A percentile compares a stretch with the other conserved stretches of the same genome.
phyloP scores from a whole-genome alignment of 1,140 invertebrate genomes.

The Phocides pigmalion region DNA sequence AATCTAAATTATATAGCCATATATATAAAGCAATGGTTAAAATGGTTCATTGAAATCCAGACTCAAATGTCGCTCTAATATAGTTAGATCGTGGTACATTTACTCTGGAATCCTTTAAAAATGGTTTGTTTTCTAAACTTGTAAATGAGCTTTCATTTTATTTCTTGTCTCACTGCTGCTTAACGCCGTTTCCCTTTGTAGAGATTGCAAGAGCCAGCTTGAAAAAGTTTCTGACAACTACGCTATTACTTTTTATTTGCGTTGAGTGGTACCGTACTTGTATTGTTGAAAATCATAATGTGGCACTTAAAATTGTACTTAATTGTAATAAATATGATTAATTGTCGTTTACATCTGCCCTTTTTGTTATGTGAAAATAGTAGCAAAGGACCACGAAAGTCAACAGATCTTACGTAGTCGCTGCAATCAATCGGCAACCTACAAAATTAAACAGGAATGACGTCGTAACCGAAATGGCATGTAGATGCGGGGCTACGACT shows the following conservation, averaged over 20 bases:
- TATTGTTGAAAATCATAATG: background rate
- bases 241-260: conserved; percentile 38
- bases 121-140: conserved; percentile 4
- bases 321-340: too few species aligned
- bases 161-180: conserved; percentile 19
- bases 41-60: too few species aligned
- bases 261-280: conserved; percentile 22
- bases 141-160: conserved; percentile 22
- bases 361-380: too few species aligned
- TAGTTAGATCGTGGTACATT: background rate
- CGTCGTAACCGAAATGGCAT: too few species aligned
- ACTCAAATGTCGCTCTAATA: background rate
- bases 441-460: too few species aligned
- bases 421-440: too few species aligned
- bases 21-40: too few species aligned
- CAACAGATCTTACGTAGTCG: too few species aligned
- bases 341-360: too few species aligned
- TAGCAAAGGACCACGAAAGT: too few species aligned
- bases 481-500: too few species aligned
- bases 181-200: conserved; percentile 11
- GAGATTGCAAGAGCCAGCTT: conserved; percentile 23
- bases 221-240: conserved; percentile 32
- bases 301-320: background rate
- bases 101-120: conserved; percentile 6
- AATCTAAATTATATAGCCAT: too few species aligned